These are phyloP conservation scores for Strix uralensis DNA, from an alignment of 2,113 vertebrate genomes.

Conservation along the genomic window DNA sequence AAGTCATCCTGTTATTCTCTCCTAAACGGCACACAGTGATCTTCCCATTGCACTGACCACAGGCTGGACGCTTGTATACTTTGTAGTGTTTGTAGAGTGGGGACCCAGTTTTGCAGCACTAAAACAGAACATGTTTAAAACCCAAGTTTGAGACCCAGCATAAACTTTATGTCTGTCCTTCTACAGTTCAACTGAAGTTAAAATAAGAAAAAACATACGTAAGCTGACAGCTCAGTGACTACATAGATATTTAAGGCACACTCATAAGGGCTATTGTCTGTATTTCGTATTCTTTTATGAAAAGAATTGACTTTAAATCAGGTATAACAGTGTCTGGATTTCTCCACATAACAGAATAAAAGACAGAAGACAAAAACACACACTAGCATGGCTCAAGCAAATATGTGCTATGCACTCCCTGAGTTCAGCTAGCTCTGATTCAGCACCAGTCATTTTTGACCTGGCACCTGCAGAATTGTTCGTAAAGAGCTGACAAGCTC, in stretches of 20 bases:
- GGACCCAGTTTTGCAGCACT: slow-evolving; percentile 85
- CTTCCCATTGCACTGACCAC: slow-evolving; percentile 77
- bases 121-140: neutral
- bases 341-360: neutral
- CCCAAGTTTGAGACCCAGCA: neutral
- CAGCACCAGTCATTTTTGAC: neutral
- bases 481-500: neutral
- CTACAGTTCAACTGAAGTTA: neutral
- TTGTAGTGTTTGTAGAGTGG: slow-evolving; percentile 84
- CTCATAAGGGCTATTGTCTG: neutral
- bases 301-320: neutral
- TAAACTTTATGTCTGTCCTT: neutral
- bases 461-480: neutral
- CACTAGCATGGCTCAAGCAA: neutral
- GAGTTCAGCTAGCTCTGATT: neutral
- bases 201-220: neutral
- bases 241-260: neutral
- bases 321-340: neutral
- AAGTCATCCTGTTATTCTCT: slow-evolving; percentile 89
- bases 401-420: neutral
- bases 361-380: neutral
- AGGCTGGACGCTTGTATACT: slow-evolving; percentile 86
- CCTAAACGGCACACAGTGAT: slow-evolving; percentile 89
- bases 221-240: neutral
- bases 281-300: neutral